Conservation (phyloP, 2,113 vertebrate genomes). For the Mirounga angustirostris region DNA sequence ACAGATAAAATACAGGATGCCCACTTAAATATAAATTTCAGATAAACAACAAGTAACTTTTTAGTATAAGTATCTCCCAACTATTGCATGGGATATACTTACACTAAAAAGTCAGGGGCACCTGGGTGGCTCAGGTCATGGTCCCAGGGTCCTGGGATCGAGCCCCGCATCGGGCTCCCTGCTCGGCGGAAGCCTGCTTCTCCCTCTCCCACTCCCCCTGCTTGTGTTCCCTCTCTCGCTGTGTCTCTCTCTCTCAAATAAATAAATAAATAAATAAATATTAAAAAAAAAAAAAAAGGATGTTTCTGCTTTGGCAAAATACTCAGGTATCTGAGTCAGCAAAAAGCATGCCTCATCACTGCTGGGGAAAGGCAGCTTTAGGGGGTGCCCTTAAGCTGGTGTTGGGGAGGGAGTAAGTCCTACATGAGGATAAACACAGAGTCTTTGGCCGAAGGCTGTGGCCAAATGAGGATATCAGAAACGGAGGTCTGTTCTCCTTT, state of each 20-base stretch:
- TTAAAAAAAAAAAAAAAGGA: too few relatives aligned
- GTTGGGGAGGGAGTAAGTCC: background rate
- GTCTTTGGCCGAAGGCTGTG: background rate
- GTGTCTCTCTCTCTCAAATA: too few relatives aligned
- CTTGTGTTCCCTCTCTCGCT: too few relatives aligned
- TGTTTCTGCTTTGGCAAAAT: background rate
- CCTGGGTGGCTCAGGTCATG: too few relatives aligned
- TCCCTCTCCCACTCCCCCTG: too few relatives aligned
- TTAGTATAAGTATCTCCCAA: background rate
- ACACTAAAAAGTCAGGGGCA: background rate
- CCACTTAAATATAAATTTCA: background rate
- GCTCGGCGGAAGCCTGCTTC: too few relatives aligned
- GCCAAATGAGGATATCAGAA: background rate
- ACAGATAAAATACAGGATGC: background rate
- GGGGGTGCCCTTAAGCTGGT: background rate
- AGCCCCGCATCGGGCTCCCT: too few relatives aligned
- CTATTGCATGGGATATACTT: background rate
- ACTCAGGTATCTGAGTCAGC: background rate
- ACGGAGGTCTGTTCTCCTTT: background rate
- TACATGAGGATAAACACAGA: background rate
- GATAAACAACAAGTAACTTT: background rate
- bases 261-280: too few relatives aligned
- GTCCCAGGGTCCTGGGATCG: too few relatives aligned
- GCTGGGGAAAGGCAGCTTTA: background rate
- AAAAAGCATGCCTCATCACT: background rate